These are phyloP conservation scores for Euschistus heros DNA, from an alignment of 1,140 invertebrate species.

Conservation along the genomic window DNA sequence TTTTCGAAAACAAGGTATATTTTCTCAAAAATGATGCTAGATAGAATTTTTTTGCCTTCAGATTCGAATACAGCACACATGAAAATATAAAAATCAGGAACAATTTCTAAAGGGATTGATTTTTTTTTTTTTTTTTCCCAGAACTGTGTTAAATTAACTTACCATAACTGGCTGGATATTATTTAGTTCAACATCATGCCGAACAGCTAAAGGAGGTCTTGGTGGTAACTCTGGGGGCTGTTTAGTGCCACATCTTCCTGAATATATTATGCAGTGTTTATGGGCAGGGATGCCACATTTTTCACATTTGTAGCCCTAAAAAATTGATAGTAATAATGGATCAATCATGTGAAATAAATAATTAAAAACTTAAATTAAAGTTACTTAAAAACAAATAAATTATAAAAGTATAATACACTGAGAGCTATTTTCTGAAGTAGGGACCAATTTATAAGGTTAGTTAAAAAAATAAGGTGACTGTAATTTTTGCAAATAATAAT, in stretches of 20 bases:
- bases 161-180: slow-evolving; percentile 15
- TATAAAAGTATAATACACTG: background rate
- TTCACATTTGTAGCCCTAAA: slow-evolving; percentile 65
- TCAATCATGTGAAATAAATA: background rate
- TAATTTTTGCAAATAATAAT: too few species aligned
- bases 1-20: too few species aligned
- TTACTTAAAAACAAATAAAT: too few species aligned
- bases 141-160: background rate
- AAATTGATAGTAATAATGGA: slow-evolving; percentile 22
- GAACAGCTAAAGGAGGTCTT: slow-evolving; percentile 37
- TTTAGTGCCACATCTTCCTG: slow-evolving; percentile 53
- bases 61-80: too few species aligned
- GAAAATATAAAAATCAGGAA: too few species aligned
- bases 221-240: slow-evolving; percentile 43
- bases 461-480: too few species aligned
- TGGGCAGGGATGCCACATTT: slow-evolving; percentile 61
- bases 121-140: too few species aligned
- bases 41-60: too few species aligned
- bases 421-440: too few species aligned
- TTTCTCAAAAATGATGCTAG: too few species aligned
- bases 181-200: slow-evolving; percentile 16
- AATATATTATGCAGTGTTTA: slow-evolving; percentile 62
- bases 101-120: too few species aligned
- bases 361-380: background rate
- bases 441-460: too few species aligned